Conservation (phyloP, 2,797 vertebrate genomes). For the Netta rufina region DNA sequence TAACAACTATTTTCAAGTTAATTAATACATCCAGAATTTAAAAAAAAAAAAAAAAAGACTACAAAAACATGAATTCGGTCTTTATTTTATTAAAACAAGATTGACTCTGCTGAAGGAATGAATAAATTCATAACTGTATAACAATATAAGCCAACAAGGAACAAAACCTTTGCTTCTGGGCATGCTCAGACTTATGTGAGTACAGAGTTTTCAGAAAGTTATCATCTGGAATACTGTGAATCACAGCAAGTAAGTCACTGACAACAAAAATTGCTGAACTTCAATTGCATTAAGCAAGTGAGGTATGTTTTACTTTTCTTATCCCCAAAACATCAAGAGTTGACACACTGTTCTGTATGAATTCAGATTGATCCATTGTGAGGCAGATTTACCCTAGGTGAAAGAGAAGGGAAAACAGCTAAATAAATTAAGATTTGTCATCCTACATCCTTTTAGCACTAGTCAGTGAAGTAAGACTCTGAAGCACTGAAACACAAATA, state of each 20-base stretch:
- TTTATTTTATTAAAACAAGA: slow-evolving; percentile 60
- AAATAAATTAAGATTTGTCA: not conserved
- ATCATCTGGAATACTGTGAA: not conserved
- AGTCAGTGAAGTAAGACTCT: not conserved
- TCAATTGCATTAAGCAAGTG: not conserved
- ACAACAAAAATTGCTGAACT: not conserved
- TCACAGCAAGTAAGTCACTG: not conserved
- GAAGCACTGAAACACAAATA: not conserved
- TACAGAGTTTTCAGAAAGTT: not conserved
- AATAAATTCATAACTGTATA: slow-evolving; percentile 2
- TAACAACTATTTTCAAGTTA: not conserved
- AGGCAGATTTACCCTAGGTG: not conserved
- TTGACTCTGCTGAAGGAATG: slow-evolving; percentile 35
- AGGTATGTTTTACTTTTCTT: not conserved
- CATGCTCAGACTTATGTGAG: not conserved
- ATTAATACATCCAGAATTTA: not conserved
- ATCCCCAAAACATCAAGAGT: not conserved
- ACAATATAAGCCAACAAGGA: slow-evolving; percentile 23
- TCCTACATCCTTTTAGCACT: not conserved
- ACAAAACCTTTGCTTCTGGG: slow-evolving; percentile 43
- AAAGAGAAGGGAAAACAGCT: not conserved
- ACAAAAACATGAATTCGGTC: not conserved
- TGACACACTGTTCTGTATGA: not conserved
- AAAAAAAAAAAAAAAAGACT: not conserved
- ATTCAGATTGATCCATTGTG: not conserved